Conservation (phyloP, 2,797 vertebrate species). For the Anguilla obscura region DNA sequence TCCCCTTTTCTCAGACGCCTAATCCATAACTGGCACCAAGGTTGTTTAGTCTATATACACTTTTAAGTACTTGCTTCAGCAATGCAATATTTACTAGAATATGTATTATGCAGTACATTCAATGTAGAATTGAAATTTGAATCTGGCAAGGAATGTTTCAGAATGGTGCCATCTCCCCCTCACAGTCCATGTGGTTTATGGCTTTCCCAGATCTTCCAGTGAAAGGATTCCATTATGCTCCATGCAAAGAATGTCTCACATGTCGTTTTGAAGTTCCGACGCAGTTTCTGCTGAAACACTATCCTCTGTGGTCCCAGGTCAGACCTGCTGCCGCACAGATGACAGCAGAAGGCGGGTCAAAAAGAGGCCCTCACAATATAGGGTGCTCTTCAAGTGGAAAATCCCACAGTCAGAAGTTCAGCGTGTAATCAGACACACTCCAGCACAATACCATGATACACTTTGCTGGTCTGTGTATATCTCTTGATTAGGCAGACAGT, state of each 20-base stretch:
- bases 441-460: neutral
- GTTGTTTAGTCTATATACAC: constrained; percentile 14
- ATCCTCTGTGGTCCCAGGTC: constrained; percentile 28
- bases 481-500: neutral
- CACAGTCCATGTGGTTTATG: constrained; percentile 55
- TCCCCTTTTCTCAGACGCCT: neutral
- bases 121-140: neutral
- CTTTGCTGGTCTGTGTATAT: neutral
- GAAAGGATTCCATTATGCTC: constrained; percentile 69
- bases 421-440: neutral
- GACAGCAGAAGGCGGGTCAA: neutral
- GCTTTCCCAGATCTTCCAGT: constrained; percentile 64
- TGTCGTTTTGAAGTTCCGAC: constrained; percentile 37
- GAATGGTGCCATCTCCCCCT: constrained; percentile 57
- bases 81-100: neutral
- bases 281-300: constrained; percentile 26
- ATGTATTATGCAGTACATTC: constrained; percentile 32
- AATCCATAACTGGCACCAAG: neutral
- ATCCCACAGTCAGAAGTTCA: neutral
- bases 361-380: too few species aligned
- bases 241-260: constrained; percentile 47
- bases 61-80: constrained; percentile 5
- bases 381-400: neutral
- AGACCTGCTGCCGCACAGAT: constrained; percentile 30
- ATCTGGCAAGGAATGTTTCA: constrained; percentile 59